Base-by-base conservation (phyloP, 1,140 invertebrate genomes). In the Anadara kagoshimensis region DNA sequence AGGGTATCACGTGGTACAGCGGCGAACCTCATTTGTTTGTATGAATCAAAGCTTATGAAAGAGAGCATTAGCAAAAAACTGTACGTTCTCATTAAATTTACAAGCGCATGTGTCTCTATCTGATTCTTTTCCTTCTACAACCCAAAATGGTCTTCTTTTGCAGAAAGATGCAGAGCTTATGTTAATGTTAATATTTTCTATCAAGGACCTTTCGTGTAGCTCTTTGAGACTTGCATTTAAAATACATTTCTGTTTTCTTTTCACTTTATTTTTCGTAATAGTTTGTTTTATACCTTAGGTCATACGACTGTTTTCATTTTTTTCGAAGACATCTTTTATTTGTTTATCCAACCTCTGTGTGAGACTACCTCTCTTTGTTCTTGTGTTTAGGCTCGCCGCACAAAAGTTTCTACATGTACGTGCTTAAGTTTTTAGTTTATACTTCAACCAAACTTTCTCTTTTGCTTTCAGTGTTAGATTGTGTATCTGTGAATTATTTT, bases 41-140 rank as follows among this genome's bases (percentile, higher is more conserved):
- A 16, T n/a, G n/a, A 11, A 64, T 16, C 44, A 10, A 4, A 20
- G 22, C 14, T n/a, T 18, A 41, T 68, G 22, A 29, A 54, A 41
- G 10, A 65, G 29, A 29, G 10, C 18, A 12, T 67, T 58, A 12
- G 14, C 45, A 18, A 73, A 29, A 44, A 24, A 63, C 26, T 44
- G 47, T 22, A 63, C 36, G 43, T 63, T 70, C 44, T 56, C 59
- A 29, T 51, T 26, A 29, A 36, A 18, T 36, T 71, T 71, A 29
- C 69, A 71, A 44, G 26, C 49, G 49, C 69, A 71, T 47, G 69
- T 71, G 16, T 64, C 51, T 22, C 69, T 49, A 36, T 71, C 61
- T 45, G 18, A 16, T 45, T 64, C 61, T 12, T 41, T 64, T 47
- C 61, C 61, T 45, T 20, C 20, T n/a, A 26, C n/a, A 53, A 64